Evolutionary conservation across 2,888 invertebrate species (phyloP), one percentile per base, ranked within the genome.

Genomic region (Hirtodrosophila histrioides): DNA sequence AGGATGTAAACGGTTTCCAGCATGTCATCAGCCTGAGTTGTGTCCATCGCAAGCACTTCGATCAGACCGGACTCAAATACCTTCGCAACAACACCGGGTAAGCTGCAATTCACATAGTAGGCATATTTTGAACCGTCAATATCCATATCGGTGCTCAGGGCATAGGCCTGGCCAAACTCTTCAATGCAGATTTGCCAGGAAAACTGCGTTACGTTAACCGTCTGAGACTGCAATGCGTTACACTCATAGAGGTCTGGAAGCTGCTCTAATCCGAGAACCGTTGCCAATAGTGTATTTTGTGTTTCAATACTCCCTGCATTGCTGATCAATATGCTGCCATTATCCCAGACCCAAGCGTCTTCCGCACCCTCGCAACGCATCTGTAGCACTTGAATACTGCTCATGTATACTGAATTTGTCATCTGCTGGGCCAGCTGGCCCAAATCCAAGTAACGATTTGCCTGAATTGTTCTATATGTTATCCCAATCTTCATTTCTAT

Each of bases 311-410:
- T 73, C 6, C 51, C 35, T 0, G 60, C 64, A 51, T 78, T 78
- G 9, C 35, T 56, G 6, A 81, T 72, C 37, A 78, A 43, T 0
- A 78, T 35, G 12, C 12, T 55, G 41, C 78, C 75, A 35, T 72
- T 57, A 5, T 40, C 9, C 78, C 78, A 81, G 1, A 81, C 43
- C 79, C 79, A 78, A 5, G 67, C 62, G 7, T 68, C 5, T 11
- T 63, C 56, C 0, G 46, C 46, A 3, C 17, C 44, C 27, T 45
- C 62, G 10, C 23, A 73, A 5, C 33, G 54, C 23, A 46, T 48
- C 23, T 73, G 69, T 8, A 78, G 24, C 39, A 78, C 81, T 40
- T 67, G 60, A 0, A 67, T 61, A 1, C 51, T 39, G 6, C 9
- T 44, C 0, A 51, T 65, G 39, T 58, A 75, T 0, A 55, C 31